Base-by-base conservation (phyloP, 2,113 vertebrate genomes). In the Hippoglossus stenolepis region DNA sequence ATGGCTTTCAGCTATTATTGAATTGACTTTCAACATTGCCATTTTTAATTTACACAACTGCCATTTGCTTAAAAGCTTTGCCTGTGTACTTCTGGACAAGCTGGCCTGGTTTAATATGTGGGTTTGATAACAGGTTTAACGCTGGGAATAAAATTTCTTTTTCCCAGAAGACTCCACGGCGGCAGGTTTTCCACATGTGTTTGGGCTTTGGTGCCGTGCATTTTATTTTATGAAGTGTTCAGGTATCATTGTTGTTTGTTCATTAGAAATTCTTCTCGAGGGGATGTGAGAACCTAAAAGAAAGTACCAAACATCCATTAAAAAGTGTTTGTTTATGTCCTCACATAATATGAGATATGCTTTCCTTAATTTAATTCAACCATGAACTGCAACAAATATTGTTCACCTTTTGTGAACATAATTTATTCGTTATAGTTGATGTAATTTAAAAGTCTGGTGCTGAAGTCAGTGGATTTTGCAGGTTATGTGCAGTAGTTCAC, bases 31-130 rank as follows among this genome's bases (percentile, higher is more conserved):
- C 80, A 89, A 64, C 87, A 72, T 77, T 88, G 67, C 87, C 75
- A 67, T 85, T 84, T 43, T 70, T 59, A 89, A 73, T 86, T 26
- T 77, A 90, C 84, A 85, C 83, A 87, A 82, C 75, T 88, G 79
- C 82, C 87, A 74, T 86, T 92, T 58, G 20, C 70, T 85, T 92
- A 84, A 91, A 90, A 93, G 90, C 89, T 62, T 79, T 74, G 68
- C 68, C 81, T 86, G 74, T 70, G 68, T 26, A 13, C 51, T 87
- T 87, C 82, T 81, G 80, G 70, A 81, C 77, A 84, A 78, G 75
- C 86, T 82, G 82, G 75, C 73, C 54, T 67, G 59, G 78, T 86
- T 83, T 74, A 40, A 82, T 81, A 62, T 73, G 87, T 75, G 87
- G 88, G 82, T 84, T 65, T 73, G 58, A 81, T 83, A 85, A 90